Conservation (phyloP, 2,113 vertebrate genomes). For the Sterna hirundo region DNA sequence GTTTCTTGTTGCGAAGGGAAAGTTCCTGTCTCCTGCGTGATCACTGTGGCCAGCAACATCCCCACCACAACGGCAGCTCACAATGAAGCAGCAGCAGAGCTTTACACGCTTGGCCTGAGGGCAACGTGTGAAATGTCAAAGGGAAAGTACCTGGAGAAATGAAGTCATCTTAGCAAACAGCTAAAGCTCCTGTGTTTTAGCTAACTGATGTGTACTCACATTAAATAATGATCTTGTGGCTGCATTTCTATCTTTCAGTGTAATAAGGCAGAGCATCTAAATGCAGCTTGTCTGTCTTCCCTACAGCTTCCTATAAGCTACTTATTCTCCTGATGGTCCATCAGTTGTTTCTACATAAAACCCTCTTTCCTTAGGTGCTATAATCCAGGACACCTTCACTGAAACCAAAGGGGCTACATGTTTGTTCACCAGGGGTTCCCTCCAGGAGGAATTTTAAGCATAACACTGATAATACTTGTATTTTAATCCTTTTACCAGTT, state of each 20-base stretch:
- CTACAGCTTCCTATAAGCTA: not conserved
- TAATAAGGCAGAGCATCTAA: not conserved
- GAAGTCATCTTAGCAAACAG: not conserved
- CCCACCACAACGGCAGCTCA: not conserved
- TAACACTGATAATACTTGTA: not conserved
- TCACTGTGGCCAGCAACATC: too few relatives aligned
- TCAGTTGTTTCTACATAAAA: not conserved
- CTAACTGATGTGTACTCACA: not conserved
- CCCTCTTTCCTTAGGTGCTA: not conserved
- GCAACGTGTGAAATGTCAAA: not conserved
- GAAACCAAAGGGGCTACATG: not conserved
- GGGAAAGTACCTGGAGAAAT: not conserved
- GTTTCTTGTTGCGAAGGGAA: not conserved
- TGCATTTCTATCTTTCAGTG: not conserved
- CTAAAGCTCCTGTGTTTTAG: not conserved
- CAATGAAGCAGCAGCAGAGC: not conserved
- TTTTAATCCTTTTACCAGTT: not conserved
- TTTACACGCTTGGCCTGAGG: not conserved
- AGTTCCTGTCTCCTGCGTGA: not conserved
- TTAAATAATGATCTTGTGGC: not conserved
- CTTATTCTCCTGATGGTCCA: not conserved
- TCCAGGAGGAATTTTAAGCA: not conserved
- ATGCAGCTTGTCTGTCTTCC: not conserved
- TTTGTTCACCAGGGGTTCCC: not conserved
- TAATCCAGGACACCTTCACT: not conserved